Evolutionary conservation across 2,888 invertebrate genomes (phyloP).

Genomic region (Entomobrya multifasciata): DNA sequence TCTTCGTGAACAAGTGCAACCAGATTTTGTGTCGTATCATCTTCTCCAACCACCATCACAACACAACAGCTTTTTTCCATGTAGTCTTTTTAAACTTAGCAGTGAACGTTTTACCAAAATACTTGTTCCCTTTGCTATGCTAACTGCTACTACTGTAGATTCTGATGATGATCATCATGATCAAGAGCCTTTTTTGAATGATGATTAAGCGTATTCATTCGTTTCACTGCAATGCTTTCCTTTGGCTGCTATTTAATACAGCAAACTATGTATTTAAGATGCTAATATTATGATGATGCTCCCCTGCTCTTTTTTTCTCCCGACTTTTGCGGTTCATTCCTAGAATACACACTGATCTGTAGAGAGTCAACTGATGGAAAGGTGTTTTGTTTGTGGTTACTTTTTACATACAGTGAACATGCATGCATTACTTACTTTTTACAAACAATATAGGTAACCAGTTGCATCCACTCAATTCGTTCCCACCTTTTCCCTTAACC

Average conservation of each 20-base stretch:
- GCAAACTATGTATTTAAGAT: too few species aligned
- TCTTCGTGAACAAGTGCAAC: slow-evolving; percentile 57
- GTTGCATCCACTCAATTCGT: slow-evolving; percentile 45
- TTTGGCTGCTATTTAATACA: not conserved
- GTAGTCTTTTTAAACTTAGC: too few species aligned
- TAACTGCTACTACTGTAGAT: slow-evolving; percentile 52
- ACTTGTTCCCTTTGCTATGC: too few species aligned
- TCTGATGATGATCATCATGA: slow-evolving; percentile 7
- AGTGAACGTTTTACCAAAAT: too few species aligned
- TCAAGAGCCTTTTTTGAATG: slow-evolving; percentile 14
- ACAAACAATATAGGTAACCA: slow-evolving; percentile 52
- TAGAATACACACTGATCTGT: slow-evolving; percentile 28
- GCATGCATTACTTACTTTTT: slow-evolving; percentile 15
- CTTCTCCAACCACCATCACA: slow-evolving; percentile 15
- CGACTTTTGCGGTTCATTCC: slow-evolving; percentile 60
- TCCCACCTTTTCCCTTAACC: slow-evolving; percentile 64
- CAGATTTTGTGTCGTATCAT: slow-evolving; percentile 59
- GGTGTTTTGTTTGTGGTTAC: slow-evolving; percentile 20
- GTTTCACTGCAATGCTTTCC: slow-evolving; percentile 56
- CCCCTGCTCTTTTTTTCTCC: slow-evolving; percentile 27
- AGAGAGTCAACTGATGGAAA: not conserved
- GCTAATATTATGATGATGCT: not conserved
- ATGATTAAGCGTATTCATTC: slow-evolving; percentile 68
- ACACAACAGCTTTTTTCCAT: slow-evolving; percentile 28
- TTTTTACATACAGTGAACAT: too few species aligned